A percentile compares a stretch with the other conserved stretches of the same genome.
Conservation (phyloP, 2,888 invertebrate species). For the Eupithecia dodoneata region DNA sequence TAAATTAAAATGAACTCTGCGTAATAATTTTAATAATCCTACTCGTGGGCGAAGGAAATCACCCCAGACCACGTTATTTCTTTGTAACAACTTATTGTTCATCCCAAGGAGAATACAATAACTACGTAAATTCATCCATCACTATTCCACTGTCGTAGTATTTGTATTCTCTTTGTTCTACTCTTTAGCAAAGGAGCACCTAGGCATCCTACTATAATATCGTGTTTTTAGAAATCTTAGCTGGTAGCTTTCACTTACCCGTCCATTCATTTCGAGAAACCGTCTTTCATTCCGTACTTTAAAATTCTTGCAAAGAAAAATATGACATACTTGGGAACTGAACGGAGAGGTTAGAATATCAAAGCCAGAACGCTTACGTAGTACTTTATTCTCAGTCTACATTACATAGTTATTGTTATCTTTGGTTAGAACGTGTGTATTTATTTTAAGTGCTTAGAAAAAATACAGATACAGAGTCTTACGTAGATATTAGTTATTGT, state of each 20-base stretch:
- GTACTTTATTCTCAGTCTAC: no score
- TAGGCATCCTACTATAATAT: constrained; percentile 1
- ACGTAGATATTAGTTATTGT: no score
- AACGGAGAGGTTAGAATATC: not conserved
- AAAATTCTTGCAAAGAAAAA: constrained; percentile 5
- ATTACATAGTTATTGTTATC: no score
- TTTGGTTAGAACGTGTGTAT: not conserved
- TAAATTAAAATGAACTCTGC: no score
- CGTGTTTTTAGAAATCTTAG: constrained; percentile 18
- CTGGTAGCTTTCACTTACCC: constrained; percentile 10
- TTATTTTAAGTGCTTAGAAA: not conserved
- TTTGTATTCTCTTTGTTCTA: not conserved
- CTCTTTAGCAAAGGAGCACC: not conserved
- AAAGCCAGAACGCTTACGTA: not conserved
- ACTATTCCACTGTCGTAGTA: not conserved
- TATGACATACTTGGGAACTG: not conserved
- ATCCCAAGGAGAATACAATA: no score
- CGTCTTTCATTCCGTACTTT: not conserved
- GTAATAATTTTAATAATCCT: no score
- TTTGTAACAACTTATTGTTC: not conserved
- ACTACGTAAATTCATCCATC: not conserved
- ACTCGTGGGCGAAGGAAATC: no score
- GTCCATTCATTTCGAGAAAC: constrained; percentile 12
- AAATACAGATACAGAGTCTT: not conserved
- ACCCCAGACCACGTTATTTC: not conserved